Evolutionary conservation across 2,113 vertebrate genomes (phyloP).

Genomic region (Polypterus bichir): DNA sequence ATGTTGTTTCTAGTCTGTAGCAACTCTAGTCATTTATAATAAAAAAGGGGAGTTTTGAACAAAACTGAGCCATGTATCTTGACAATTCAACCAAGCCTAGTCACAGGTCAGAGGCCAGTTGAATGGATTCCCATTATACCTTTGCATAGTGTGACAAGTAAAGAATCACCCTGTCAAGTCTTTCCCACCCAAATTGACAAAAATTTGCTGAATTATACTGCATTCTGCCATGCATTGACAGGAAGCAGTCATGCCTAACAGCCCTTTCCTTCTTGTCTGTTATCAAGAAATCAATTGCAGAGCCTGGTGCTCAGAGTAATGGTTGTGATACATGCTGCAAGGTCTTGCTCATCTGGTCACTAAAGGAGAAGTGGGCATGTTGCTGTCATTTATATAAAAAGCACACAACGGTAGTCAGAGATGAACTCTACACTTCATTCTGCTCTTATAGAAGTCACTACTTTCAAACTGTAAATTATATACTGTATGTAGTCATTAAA

Average conservation of each 20-base stretch:
- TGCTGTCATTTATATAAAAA: slow-evolving; percentile 27
- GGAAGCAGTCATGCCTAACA: slow-evolving; percentile 31
- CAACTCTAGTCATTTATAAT: not conserved
- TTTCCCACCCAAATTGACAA: slow-evolving; percentile 22
- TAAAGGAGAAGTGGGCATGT: slow-evolving; percentile 30
- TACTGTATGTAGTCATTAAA: too few relatives aligned
- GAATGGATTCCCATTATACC: slow-evolving; percentile 15
- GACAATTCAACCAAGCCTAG: not conserved
- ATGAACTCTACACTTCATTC: slow-evolving; percentile 24
- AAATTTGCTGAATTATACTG: slow-evolving; percentile 26
- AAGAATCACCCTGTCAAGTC: slow-evolving; percentile 25
- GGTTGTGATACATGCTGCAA: slow-evolving; percentile 27
- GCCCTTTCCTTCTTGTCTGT: slow-evolving; percentile 28
- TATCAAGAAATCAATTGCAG: slow-evolving; percentile 32
- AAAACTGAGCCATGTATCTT: slow-evolving; percentile 14
- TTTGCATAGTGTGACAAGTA: slow-evolving; percentile 20
- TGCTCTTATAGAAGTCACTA: slow-evolving; percentile 20
- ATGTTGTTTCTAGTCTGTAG: too few relatives aligned
- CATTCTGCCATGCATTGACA: slow-evolving; percentile 26
- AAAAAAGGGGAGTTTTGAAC: slow-evolving; percentile 7
- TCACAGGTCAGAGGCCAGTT: slow-evolving; percentile 9
- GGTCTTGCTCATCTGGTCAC: slow-evolving; percentile 27
- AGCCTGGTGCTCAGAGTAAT: slow-evolving; percentile 29
- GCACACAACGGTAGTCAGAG: slow-evolving; percentile 18
- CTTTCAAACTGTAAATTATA: not conserved